phyloP scores from a whole-genome alignment of 2,797 vertebrate genomes.

The Macropus fuliginosus region DNA sequence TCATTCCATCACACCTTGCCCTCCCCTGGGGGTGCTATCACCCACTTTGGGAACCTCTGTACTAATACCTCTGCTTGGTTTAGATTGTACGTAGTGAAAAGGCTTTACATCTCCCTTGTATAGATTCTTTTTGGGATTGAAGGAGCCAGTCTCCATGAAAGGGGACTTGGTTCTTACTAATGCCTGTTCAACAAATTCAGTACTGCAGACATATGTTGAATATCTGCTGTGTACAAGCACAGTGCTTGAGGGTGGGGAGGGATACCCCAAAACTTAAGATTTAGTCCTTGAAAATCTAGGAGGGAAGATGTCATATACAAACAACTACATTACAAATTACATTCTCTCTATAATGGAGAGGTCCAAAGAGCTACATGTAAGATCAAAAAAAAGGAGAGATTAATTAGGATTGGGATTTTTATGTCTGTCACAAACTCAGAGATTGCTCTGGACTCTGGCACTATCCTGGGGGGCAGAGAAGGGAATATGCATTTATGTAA shows the following conservation, averaged over 20 bases:
- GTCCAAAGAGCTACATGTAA: neutral
- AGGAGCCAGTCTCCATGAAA: neutral
- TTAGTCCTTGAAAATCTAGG: neutral
- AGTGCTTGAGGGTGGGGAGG: neutral
- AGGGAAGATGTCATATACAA: neutral
- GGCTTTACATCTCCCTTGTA: neutral
- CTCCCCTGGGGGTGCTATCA: too few relatives aligned
- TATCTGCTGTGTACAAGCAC: neutral
- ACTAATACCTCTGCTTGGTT: neutral
- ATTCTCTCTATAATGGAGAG: neutral
- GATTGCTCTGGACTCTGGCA: neutral
- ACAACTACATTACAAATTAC: neutral
- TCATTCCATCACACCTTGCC: too few relatives aligned
- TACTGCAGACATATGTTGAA: neutral
- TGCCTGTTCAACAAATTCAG: neutral
- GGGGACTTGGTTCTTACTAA: neutral
- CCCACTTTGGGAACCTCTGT: too few relatives aligned
- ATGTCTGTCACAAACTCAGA: neutral
- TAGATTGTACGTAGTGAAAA: neutral
- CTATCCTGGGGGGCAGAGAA: neutral
- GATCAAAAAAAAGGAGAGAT: neutral
- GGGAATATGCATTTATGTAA: neutral
- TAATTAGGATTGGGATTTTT: neutral
- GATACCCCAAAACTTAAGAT: neutral
- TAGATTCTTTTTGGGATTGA: neutral